Base-by-base conservation (phyloP, 2,888 invertebrate species). In the Boloria selene region DNA sequence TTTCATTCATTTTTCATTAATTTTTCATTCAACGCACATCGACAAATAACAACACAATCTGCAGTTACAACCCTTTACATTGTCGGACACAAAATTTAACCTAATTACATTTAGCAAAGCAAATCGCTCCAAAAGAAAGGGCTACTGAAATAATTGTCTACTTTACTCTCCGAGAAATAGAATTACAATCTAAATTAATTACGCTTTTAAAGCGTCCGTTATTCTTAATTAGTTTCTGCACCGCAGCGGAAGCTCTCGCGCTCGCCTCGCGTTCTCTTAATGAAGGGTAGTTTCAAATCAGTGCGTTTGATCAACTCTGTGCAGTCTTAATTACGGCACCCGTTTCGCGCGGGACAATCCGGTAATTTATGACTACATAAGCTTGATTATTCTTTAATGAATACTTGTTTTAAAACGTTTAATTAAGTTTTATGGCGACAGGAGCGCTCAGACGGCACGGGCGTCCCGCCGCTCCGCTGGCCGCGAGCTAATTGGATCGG, bases 381-480 rank as follows among this genome's bases (percentile, higher is more conserved):
- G 92, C 91, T 92, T 91, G 91, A 93, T 93, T 92, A 93, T 93
- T 93, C 92, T 92, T 93, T 92, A 93, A 92, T 92, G 91, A 92
- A 92, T 92, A 92, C 92, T 92, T 92, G 93, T 93, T 92, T 93
- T 92, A 92, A 92, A 92, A 90, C 90, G 92, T 92, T 93, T 92
- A 93, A 93, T 93, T 92, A 93, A 93, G 93, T 92, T 93, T 93
- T 93, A 92, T 92, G 90, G 92, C 89, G 92, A 92, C 93, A 89
- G 90, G 85, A 85, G 86, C 85, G 88, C 86, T 75, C 77, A 76
- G 77, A 82, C 80, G 80, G 64, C 56, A 58, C 58, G 58, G 52
- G 82, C 89, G 88, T 87, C 90, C 90, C 89, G 87, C 84, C 86
- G 88, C 87, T 84, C 82, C 85, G 88, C 87, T 88, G 89, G 91